Percentiles rank a stretch among this genome's conserved stretches.
phyloP scores from a whole-genome alignment of 1,140 invertebrate species.

The Micrasema longulum region DNA sequence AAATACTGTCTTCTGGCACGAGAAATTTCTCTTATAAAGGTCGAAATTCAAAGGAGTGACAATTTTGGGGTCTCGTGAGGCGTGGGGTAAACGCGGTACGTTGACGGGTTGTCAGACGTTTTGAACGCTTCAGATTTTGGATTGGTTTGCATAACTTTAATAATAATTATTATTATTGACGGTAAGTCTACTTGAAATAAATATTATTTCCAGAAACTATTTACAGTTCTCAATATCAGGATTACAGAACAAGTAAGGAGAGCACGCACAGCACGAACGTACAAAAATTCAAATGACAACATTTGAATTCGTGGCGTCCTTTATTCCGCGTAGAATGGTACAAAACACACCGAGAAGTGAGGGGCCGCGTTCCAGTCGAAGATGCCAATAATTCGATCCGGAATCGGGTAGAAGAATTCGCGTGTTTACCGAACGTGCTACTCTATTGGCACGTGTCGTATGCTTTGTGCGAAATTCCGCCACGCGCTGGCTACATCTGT shows the following conservation, averaged over 20 bases:
- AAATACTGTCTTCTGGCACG: too few species aligned
- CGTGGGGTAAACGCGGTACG: too few species aligned
- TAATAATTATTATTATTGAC: too few species aligned
- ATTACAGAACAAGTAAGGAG: not conserved
- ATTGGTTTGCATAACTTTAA: too few species aligned
- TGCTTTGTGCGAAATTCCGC: not conserved
- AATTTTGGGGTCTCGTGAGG: too few species aligned
- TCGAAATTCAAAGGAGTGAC: too few species aligned
- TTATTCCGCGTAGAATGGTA: constrained; percentile 14
- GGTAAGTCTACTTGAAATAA: too few species aligned
- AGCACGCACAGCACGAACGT: not conserved
- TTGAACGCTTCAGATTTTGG: too few species aligned
- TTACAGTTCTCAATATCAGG: too few species aligned
- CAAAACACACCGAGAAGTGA: not conserved
- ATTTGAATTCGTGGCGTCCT: constrained; percentile 1
- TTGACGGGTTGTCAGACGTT: too few species aligned
- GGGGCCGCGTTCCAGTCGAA: constrained; percentile 29
- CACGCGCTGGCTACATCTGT: not conserved
- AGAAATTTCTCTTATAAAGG: too few species aligned
- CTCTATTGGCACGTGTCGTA: not conserved
- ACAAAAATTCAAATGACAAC: constrained; percentile 3
- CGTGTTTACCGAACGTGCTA: constrained; percentile 49
- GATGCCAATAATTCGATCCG: constrained; percentile 43
- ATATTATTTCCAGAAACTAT: too few species aligned
- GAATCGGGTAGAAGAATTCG: constrained; percentile 47